Conservation (phyloP, 2,888 invertebrate genomes). For the Aradus depressus region DNA sequence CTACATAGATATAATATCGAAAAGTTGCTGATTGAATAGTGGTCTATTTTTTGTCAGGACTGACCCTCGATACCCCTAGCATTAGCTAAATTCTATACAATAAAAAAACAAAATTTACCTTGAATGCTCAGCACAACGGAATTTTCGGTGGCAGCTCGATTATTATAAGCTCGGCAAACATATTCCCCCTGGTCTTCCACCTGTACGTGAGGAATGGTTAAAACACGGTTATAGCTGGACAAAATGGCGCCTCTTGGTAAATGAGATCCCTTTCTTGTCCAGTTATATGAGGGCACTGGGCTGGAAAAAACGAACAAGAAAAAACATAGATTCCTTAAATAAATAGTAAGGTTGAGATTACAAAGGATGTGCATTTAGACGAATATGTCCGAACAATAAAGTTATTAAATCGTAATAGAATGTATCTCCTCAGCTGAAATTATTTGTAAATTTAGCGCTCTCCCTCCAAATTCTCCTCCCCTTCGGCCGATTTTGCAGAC, state of each 20-base stretch:
- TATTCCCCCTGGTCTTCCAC: slow-evolving; percentile 93
- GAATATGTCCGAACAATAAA: too few species aligned
- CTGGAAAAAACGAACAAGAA: slow-evolving; percentile 36
- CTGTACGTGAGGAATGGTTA: slow-evolving; percentile 73
- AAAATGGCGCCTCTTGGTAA: slow-evolving; percentile 63
- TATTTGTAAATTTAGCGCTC: too few species aligned
- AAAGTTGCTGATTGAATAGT: too few species aligned
- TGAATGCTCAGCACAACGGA: slow-evolving; percentile 74
- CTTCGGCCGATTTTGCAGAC: too few species aligned
- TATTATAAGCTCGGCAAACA: slow-evolving; percentile 72
- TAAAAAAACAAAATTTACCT: slow-evolving; percentile 36
- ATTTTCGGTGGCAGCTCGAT: slow-evolving; percentile 59
- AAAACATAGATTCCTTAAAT: slow-evolving; percentile 5
- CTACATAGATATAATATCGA: too few species aligned
- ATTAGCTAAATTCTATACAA: too few species aligned
- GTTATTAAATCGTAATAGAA: too few species aligned
- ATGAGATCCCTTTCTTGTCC: slow-evolving; percentile 65
- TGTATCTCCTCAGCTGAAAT: too few species aligned
- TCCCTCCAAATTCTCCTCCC: too few species aligned
- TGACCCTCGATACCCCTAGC: too few species aligned
- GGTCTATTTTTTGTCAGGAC: not conserved
- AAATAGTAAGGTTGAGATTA: too few species aligned
- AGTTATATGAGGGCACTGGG: slow-evolving; percentile 85
- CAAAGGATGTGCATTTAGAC: too few species aligned
- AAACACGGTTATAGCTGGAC: slow-evolving; percentile 70